Evolutionary conservation across 2,113 vertebrate species (phyloP), one percentile per base, ranked within the genome.

Genomic region (Ictalurus furcatus): DNA sequence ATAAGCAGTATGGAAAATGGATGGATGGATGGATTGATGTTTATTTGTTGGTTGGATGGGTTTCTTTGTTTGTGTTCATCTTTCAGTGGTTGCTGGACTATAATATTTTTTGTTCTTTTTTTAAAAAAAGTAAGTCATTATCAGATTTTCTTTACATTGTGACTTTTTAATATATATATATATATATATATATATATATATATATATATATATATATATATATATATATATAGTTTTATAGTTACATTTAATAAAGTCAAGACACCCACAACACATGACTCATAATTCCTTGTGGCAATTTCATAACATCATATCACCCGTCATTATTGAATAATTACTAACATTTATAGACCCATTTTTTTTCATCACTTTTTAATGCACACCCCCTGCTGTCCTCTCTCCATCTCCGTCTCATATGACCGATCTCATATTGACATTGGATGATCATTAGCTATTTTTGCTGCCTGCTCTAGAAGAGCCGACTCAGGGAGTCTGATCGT

Each of bases 381-480:
- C 58, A 63, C 58, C 21, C 54, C 81, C 30, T 40, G 8, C 59
- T 40, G 69, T 19, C 21, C 44, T 81, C 59, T 85, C 34, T 74
- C 54, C 71, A 58, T 59, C 21, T 85, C 54, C n/a, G 13, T 63
- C 13, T 73, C 63, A 40, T 21, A 2, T 71, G 59, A 48, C 52
- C 83, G 11, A 28, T 84, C 58, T 28, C 81, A 13, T 84, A n/a
- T 80, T 34, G 67, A 81, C 34, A 19, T 19, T 25, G 13, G 25
- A 69, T 69, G 86, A 56, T 87, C 58, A 16, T 88, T 56, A 40
- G 37, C 78, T 88, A 8, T 71, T 37, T 84, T 34, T 80, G 19
- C 40, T 25, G 81, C 28, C 82, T 71, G 73, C 58, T 58, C 34
- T 69, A 34, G 11, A 21, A 52, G 5, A 34, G 54, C n/a, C 44